Percentiles rank a stretch among this genome's conserved stretches.
Conservation (phyloP, 2,113 vertebrate genomes). For the Mandrillus leucophaeus region DNA sequence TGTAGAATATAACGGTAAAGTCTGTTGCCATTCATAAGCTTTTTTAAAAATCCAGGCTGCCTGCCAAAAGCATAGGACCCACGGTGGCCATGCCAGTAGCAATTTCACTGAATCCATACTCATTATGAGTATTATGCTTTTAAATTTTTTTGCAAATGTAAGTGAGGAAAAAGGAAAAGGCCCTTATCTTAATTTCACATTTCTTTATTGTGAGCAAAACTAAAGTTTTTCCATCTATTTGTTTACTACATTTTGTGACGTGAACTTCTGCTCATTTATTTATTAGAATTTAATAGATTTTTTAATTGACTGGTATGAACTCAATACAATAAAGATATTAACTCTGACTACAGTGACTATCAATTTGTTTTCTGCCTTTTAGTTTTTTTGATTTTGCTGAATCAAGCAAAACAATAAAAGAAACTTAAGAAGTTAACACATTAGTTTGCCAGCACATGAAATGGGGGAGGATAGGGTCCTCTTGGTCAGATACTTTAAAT, state of each 20-base stretch:
- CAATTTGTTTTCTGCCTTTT: not conserved
- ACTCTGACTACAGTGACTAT: not conserved
- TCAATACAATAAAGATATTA: conserved; percentile 30
- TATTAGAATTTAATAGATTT: not conserved
- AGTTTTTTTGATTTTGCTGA: not conserved
- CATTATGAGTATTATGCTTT: not conserved
- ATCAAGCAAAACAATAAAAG: conserved; percentile 33
- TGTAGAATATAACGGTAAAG: conserved; percentile 38
- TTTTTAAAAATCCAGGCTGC: conserved; percentile 9
- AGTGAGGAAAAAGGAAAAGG: not conserved
- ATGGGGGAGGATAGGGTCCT: not conserved
- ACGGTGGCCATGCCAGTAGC: not conserved
- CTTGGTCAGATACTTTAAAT: conserved; percentile 21
- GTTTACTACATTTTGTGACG: not conserved
- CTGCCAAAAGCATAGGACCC: not conserved
- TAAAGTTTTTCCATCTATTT: not conserved
- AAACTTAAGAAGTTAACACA: conserved; percentile 16
- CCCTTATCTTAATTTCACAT: conserved; percentile 33
- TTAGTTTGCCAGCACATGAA: conserved; percentile 8
- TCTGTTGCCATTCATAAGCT: not conserved
- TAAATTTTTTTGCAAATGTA: not conserved
- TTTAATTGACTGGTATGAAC: not conserved
- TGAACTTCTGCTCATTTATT: conserved; percentile 3
- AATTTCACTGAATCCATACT: not conserved
- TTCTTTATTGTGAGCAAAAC: conserved; percentile 16